Percentiles rank a stretch among this genome's conserved stretches.
These are phyloP conservation scores for Halcyon chelicuti DNA, from an alignment of 2,797 vertebrate species.

Conservation along the genomic window DNA sequence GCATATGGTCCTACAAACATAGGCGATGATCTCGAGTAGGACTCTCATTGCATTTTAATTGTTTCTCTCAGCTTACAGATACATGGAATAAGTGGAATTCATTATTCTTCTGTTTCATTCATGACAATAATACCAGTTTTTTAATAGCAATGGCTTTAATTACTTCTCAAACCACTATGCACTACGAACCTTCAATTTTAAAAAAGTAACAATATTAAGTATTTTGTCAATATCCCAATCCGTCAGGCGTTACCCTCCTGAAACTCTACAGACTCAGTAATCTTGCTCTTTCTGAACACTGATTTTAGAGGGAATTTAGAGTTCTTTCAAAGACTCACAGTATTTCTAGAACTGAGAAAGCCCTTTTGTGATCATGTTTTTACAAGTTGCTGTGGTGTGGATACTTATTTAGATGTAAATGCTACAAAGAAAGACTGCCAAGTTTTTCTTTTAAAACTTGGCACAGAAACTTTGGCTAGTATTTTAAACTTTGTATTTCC, in stretches of 20 bases:
- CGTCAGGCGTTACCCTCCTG: neutral
- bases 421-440: slow-evolving; percentile 19
- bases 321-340: neutral
- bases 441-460: slow-evolving; percentile 24
- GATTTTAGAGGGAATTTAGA: neutral
- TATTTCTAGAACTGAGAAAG: slow-evolving; percentile 41
- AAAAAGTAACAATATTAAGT: neutral
- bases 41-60: neutral
- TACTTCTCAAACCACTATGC: neutral
- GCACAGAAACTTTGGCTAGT: neutral
- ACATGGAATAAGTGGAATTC: neutral
- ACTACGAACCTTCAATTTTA: neutral
- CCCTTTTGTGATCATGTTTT: slow-evolving; percentile 45
- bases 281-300: neutral
- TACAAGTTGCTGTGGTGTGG: neutral
- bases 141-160: neutral
- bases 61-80: neutral
- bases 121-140: neutral
- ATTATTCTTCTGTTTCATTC: neutral
- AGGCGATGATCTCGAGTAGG: neutral
- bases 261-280: neutral
- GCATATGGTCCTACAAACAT: neutral
- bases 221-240: neutral
- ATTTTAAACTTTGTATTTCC: neutral
- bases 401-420: slow-evolving; percentile 47